Percentiles rank a stretch among this genome's conserved stretches.
Evolutionary conservation across 2,888 invertebrate genomes (phyloP).

Genomic region (Diplazon laetatorius): DNA sequence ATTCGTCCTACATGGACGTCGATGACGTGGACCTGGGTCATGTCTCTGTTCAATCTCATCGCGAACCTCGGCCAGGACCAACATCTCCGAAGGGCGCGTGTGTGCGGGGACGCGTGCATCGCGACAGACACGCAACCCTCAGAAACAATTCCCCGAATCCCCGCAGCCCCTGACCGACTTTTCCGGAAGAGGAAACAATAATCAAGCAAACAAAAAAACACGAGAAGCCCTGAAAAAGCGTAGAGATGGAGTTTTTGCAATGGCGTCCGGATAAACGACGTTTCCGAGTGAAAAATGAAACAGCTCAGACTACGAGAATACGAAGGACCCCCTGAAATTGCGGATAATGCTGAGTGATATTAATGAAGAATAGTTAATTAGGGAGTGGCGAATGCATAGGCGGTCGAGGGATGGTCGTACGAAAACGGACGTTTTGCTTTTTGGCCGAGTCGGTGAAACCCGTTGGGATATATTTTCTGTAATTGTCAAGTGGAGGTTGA

Average conservation of each 20-base stretch:
- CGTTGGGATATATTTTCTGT: conserved; percentile 72
- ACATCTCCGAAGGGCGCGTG: conserved; percentile 13
- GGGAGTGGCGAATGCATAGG: conserved; percentile 62
- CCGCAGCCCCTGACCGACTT: not conserved
- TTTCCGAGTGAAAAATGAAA: conserved; percentile 66
- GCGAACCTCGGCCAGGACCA: not conserved
- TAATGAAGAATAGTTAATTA: conserved; percentile 76
- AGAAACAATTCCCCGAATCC: conserved; percentile 23
- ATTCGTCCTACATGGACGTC: not conserved
- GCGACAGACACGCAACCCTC: not conserved
- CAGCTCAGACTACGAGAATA: not conserved
- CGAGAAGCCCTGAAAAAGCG: no score
- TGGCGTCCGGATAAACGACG: not conserved
- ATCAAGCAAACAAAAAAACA: no score
- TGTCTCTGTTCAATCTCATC: conserved; percentile 18
- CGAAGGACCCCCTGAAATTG: conserved; percentile 17
- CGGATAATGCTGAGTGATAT: conserved; percentile 72
- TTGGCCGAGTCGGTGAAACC: conserved; percentile 47
- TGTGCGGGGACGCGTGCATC: not conserved
- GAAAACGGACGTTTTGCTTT: conserved; percentile 33
- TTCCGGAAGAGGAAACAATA: conserved; percentile 13
- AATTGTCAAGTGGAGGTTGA: conserved; percentile 72
- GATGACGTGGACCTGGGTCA: conserved; percentile 4
- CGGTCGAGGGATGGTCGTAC: conserved; percentile 59
- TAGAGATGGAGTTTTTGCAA: not conserved